Percentiles rank a stretch among this genome's conserved stretches.
Evolutionary conservation across 2,888 invertebrate genomes (phyloP).

Genomic region (Malacosoma neustria): DNA sequence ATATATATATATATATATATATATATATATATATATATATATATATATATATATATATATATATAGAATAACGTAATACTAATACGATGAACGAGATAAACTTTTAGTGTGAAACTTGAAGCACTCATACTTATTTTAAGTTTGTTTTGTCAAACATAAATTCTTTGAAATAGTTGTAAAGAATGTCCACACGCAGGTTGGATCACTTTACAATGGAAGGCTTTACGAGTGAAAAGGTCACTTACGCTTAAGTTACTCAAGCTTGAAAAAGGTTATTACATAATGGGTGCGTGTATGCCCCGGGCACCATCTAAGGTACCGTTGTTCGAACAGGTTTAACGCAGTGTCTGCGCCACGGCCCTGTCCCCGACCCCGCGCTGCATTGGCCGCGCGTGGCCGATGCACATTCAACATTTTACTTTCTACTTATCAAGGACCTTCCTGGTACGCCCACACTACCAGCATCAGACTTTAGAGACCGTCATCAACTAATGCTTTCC

Average conservation of each 20-base stretch:
- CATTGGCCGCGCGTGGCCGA: conserved; percentile 30
- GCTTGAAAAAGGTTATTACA: conserved; percentile 66
- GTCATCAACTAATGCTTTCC: not conserved
- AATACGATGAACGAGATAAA: too few species aligned
- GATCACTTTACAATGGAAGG: conserved; percentile 2
- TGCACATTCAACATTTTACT: conserved; percentile 61
- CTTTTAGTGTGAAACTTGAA: too few species aligned
- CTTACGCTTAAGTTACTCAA: conserved; percentile 31
- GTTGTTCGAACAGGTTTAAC: conserved; percentile 66
- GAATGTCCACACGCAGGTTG: not conserved
- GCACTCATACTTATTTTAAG: too few species aligned
- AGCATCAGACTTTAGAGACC: conserved; percentile 1
- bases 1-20: too few species aligned
- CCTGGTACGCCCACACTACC: conserved; percentile 27
- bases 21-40: too few species aligned
- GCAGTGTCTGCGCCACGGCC: conserved; percentile 25
- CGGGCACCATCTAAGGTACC: conserved; percentile 52
- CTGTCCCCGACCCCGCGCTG: conserved; percentile 19
- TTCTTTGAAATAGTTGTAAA: not conserved
- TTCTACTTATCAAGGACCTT: conserved; percentile 69
- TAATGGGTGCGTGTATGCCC: conserved; percentile 64
- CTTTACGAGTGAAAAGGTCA: conserved; percentile 17
- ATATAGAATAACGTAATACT: too few species aligned
- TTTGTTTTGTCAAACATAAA: too few species aligned
- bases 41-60: too few species aligned